Evolutionary conservation across 2,888 invertebrate species (phyloP).

Genomic region (Drosophila kokeensis): DNA sequence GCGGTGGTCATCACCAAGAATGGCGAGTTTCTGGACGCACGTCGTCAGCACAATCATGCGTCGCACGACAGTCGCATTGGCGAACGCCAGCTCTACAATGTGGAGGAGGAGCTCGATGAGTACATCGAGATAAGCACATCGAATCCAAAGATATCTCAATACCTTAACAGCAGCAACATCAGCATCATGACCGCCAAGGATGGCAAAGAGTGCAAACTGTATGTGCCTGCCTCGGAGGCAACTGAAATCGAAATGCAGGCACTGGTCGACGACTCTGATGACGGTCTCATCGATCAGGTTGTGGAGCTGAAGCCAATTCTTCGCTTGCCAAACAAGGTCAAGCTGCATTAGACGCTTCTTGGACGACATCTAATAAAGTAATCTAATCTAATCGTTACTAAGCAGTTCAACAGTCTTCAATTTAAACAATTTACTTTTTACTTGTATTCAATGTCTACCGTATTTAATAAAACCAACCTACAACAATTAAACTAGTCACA

Average conservation of each 20-base stretch:
- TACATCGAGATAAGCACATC: slow-evolving; percentile 84
- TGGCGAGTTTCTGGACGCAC: slow-evolving; percentile 79
- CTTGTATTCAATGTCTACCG: slow-evolving; percentile 44
- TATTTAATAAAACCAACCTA: slow-evolving; percentile 42
- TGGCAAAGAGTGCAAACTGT: slow-evolving; percentile 83
- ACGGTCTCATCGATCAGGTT: slow-evolving; percentile 37
- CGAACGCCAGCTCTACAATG: slow-evolving; percentile 81
- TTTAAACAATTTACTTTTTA: slow-evolving; percentile 15
- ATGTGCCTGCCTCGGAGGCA: slow-evolving; percentile 79
- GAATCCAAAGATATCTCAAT: slow-evolving; percentile 81
- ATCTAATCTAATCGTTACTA: not conserved
- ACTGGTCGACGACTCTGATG: slow-evolving; percentile 52
- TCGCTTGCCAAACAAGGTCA: slow-evolving; percentile 42
- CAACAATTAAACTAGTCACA: slow-evolving; percentile 17
- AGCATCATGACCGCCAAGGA: slow-evolving; percentile 81
- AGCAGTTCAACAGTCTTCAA: slow-evolving; percentile 7
- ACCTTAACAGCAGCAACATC: slow-evolving; percentile 79
- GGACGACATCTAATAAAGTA: slow-evolving; percentile 13
- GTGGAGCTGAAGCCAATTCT: slow-evolving; percentile 33
- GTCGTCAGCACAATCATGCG: slow-evolving; percentile 83
- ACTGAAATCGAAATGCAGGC: slow-evolving; percentile 73
- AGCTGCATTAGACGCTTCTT: slow-evolving; percentile 37
- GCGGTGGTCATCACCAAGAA: slow-evolving; percentile 85
- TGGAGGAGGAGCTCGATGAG: slow-evolving; percentile 84
- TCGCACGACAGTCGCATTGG: slow-evolving; percentile 83